Evolutionary conservation across 2,113 vertebrate genomes (phyloP).

Genomic region (Tetrao urogallus): DNA sequence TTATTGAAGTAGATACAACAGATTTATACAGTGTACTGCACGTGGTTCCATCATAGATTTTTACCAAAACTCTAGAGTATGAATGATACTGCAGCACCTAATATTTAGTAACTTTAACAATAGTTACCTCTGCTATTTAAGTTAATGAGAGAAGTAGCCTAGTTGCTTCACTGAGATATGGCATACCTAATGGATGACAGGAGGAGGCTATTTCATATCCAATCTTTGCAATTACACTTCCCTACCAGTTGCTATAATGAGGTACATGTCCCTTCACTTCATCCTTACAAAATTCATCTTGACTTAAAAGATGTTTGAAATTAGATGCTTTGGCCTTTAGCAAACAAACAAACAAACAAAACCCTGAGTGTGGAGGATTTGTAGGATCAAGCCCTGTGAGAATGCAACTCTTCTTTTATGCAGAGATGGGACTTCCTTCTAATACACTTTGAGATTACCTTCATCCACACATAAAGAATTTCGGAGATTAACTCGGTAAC

Average conservation of each 20-base stretch:
- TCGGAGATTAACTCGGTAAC: slow-evolving; percentile 44
- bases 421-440: neutral
- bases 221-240: neutral
- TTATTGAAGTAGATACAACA: neutral
- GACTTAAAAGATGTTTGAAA: neutral
- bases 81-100: neutral
- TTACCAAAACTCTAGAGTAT: neutral
- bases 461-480: slow-evolving; percentile 41
- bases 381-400: neutral
- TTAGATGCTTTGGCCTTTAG: neutral
- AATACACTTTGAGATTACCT: slow-evolving; percentile 2
- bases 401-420: neutral
- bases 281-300: neutral
- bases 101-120: neutral
- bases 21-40: neutral
- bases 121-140: neutral
- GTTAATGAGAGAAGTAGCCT: neutral
- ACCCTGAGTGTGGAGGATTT: neutral
- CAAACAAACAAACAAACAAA: neutral
- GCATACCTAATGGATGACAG: neutral
- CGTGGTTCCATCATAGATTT: neutral
- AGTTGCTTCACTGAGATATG: neutral
- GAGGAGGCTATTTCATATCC: neutral
- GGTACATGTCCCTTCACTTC: neutral
- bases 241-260: neutral